phyloP scores from a whole-genome alignment of 2,888 invertebrate species.

The Tigriopus californicus region DNA sequence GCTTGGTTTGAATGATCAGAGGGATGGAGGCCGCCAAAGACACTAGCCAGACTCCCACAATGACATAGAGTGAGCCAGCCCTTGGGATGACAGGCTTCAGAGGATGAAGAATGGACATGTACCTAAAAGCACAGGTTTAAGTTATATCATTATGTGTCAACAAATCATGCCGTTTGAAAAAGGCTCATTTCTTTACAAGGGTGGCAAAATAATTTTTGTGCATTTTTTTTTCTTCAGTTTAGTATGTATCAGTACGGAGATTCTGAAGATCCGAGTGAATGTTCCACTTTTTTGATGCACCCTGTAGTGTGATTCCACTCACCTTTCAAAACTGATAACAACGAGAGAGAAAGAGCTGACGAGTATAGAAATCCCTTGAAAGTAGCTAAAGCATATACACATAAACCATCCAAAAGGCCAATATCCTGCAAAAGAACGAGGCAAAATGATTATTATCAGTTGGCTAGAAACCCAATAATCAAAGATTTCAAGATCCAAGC shows the following conservation, averaged over 20 bases:
- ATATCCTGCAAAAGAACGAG: slow-evolving; percentile 42
- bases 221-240: no score
- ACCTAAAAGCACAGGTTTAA: no score
- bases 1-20: slow-evolving; percentile 46
- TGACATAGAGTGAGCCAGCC: slow-evolving; percentile 44
- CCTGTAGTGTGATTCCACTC: no score
- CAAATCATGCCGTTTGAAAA: no score
- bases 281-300: no score
- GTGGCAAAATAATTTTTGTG: background rate
- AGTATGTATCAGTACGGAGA: no score
- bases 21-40: slow-evolving; percentile 61
- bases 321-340: slow-evolving; percentile 58
- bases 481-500: no score
- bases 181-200: no score
- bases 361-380: slow-evolving; percentile 35
- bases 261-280: no score
- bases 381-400: slow-evolving; percentile 63
- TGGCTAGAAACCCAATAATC: no score
- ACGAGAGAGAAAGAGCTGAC: slow-evolving; percentile 75
- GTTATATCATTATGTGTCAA: no score
- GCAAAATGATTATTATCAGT: no score
- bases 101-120: slow-evolving; percentile 73
- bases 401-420: slow-evolving; percentile 71
- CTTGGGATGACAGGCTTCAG: slow-evolving; percentile 58
- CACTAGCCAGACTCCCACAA: slow-evolving; percentile 49